phyloP scores from a whole-genome alignment of 1,140 invertebrate species.

The Drosophila bifasciata region DNA sequence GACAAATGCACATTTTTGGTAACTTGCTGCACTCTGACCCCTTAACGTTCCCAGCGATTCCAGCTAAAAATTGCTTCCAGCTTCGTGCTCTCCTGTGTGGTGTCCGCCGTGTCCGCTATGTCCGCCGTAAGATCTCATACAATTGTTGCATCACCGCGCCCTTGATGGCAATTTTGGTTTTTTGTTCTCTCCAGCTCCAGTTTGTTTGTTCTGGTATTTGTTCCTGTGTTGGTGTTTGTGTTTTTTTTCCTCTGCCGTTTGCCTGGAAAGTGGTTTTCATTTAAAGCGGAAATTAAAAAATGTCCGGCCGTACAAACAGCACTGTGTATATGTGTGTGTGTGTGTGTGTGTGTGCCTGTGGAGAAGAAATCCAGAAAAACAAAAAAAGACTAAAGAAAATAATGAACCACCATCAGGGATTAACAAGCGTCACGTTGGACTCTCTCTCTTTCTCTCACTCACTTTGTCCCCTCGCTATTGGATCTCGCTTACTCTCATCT shows the following conservation, averaged over 20 bases:
- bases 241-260: neutral
- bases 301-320: slow-evolving; percentile 54
- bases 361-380: slow-evolving; percentile 11
- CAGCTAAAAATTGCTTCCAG: no score
- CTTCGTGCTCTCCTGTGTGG: no score
- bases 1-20: slow-evolving; percentile 72
- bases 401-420: slow-evolving; percentile 52
- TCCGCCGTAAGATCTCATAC: slow-evolving; percentile 1
- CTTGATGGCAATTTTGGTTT: slow-evolving; percentile 56
- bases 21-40: slow-evolving; percentile 46
- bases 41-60: neutral
- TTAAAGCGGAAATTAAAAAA: slow-evolving; percentile 81
- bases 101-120: no score
- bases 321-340: neutral
- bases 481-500: slow-evolving; percentile 8
- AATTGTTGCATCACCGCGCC: slow-evolving; percentile 41
- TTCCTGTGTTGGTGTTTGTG: slow-evolving; percentile 4
- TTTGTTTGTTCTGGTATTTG: slow-evolving; percentile 6
- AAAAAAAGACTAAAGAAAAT: slow-evolving; percentile 27
- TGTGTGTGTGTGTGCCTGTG: neutral
- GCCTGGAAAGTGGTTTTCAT: slow-evolving; percentile 69
- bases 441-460: neutral
- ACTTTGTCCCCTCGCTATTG: neutral
- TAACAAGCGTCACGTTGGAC: slow-evolving; percentile 34
- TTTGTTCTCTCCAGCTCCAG: neutral